Evolutionary conservation across 2,888 invertebrate species (phyloP).

Genomic region (Trachelus troglodyta): DNA sequence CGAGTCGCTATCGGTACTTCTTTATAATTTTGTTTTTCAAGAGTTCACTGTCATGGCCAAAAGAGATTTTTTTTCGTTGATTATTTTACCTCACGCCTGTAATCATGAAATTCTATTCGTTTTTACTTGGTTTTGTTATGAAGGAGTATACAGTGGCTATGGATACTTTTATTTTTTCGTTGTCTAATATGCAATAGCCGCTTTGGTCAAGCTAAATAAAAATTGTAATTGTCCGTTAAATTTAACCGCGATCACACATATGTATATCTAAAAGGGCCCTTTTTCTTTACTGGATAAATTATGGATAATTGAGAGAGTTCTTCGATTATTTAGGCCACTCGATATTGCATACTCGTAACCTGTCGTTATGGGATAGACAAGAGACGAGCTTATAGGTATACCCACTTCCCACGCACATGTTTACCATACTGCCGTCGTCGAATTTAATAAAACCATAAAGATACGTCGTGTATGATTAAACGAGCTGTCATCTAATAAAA

Average conservation of each 20-base stretch:
- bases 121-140: not conserved
- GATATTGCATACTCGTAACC: not conserved
- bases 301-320: not conserved
- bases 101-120: not conserved
- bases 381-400: not conserved
- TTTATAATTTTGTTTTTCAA: not conserved
- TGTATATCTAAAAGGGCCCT: not conserved
- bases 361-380: not conserved
- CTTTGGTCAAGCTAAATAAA: not conserved
- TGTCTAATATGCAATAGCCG: not conserved
- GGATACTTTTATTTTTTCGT: not conserved
- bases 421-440: constrained; percentile 4
- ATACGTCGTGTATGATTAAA: constrained; percentile 13
- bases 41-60: not conserved
- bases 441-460: constrained; percentile 4
- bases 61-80: not conserved
- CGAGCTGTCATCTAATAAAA: constrained; percentile 8
- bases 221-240: not conserved
- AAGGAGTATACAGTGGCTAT: not conserved
- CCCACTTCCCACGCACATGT: not conserved
- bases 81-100: not conserved
- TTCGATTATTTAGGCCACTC: not conserved
- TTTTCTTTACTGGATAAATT: not conserved
- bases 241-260: not conserved
- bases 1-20: too few species aligned